A percentile compares a stretch with the other conserved stretches of the same genome.
Conservation (phyloP, 1,140 invertebrate species). For the Temnothorax longispinosus region DNA sequence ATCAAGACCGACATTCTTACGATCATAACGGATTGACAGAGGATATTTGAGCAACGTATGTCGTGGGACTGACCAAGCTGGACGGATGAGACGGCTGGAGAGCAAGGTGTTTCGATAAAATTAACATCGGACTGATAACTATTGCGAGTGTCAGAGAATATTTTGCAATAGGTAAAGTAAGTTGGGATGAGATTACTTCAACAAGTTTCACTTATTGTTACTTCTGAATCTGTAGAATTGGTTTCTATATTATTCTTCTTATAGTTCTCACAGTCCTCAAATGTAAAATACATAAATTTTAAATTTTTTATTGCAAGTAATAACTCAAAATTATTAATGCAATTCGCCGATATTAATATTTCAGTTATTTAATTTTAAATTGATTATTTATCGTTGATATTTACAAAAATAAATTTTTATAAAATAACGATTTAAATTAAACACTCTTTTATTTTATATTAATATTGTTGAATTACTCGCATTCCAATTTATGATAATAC, state of each 20-base stretch:
- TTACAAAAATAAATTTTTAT: neutral
- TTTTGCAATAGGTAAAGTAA: neutral
- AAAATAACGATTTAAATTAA: neutral
- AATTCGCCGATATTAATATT: neutral
- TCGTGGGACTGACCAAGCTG: slow-evolving; percentile 53
- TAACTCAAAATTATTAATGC: neutral
- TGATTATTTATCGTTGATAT: neutral
- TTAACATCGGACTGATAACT: neutral
- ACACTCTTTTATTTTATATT: neutral
- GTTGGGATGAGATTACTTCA: neutral
- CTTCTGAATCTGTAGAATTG: neutral
- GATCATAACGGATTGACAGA: neutral
- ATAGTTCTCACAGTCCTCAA: neutral
- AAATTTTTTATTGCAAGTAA: neutral
- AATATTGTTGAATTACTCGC: slow-evolving; percentile 2
- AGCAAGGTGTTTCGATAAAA: slow-evolving; percentile 60
- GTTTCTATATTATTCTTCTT: neutral
- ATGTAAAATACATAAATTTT: neutral
- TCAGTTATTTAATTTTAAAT: neutral
- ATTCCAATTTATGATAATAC: neutral
- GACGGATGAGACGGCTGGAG: slow-evolving; percentile 62
- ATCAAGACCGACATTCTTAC: slow-evolving; percentile 15
- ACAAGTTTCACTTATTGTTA: neutral
- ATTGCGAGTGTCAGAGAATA: neutral
- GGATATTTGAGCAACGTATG: slow-evolving; percentile 12